Base-by-base conservation (phyloP, 1,140 invertebrate genomes). In the Drosophila carrolli region DNA sequence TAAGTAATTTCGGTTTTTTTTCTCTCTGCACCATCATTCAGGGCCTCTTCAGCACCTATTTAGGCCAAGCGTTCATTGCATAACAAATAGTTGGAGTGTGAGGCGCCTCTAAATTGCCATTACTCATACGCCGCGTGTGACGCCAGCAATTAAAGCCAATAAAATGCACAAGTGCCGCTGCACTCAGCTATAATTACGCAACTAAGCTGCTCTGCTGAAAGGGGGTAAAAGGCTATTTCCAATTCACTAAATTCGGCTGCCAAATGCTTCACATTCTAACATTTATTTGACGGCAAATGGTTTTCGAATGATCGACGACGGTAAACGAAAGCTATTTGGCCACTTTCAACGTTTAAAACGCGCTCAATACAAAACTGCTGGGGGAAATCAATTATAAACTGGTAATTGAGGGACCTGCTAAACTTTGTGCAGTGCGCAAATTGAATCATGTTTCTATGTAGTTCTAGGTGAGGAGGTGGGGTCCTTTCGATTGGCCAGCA, bases 161-260 rank as follows among this genome's bases (percentile, higher is more conserved):
- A 63, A 66, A 81, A 72, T 82, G 82, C 82, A 78, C 74, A 85
- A 81, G 68, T 81, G 81, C 16, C 68, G 56, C 71, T 75, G 72
- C 71, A 75, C 41, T 75, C 16, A 27, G 16, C 60, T 53, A 51
- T 86, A 85, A 82, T 86, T 81, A 85, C 58, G 50, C 16, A 37
- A 32, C 27, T 10, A 6, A 3, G 23, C 27, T 13, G 13, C 41
- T 10, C 35, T n/a, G 14, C 13, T 29, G 5, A n/a, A 13, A 11
- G 16, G 35, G 14, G 19, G 14, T 23, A 8, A 44, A 46, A 44
- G 14, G 35, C 43, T 29, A 38, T 62, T 66, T 44, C 32, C 38
- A 53, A 43, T 46, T 43, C 35, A 43, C 47, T 14, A 68, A 68
- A 54, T 48, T 40, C 48, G 50, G 38, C 38, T 10, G 59, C 2